Base-by-base conservation (phyloP, 2,797 vertebrate genomes). In the Trachurus trachurus region DNA sequence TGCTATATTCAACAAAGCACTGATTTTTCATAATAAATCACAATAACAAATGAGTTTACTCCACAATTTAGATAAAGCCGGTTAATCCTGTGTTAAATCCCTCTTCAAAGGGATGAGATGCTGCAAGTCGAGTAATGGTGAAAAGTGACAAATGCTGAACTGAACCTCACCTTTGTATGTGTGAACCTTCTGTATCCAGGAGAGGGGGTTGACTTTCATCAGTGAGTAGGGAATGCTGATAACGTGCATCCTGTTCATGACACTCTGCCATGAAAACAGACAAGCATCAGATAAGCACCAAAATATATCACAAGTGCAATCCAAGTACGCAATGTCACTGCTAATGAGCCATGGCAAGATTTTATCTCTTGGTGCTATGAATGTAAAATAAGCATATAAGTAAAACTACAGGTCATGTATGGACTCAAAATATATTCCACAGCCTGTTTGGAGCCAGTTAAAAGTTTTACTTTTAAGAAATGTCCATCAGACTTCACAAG, bases 181-280 rank as follows among this genome's bases (percentile, higher is more conserved):
- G 75, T 97, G 97, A 82, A 99, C 98, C 87, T 99, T 99, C 95
- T 99, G 98, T 85, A 99, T 98, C 98, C 98, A 99, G 83, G 97
- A 99, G 69, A 99, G 96, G 0, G 98, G 98, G 93, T 99, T 99
- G 90, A 97, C 98, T 92, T 99, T 99, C 98, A 99, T 99, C 86
- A 99, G 89, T 1, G 98, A 98, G 71, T 99, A 99, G 0, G 98
- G 98, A 79, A 99, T 96, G 92, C 97, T 99, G 94, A 99, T 94
- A 81, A 99, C 98, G 0, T 99, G 98, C 96, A 98, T 97, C 81
- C 97, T 94, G 84, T 98, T 99, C 97, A 99, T 95, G 82, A 99
- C 96, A 0, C 97, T 98, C 98, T 99, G 85, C 1, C 42, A 82
- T 13, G 68, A 79, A 87, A 85, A 61, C 17, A 82, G 37, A 89